These are phyloP conservation scores for Physella acuta DNA, from an alignment of 1,140 invertebrate species.

Conservation along the genomic window DNA sequence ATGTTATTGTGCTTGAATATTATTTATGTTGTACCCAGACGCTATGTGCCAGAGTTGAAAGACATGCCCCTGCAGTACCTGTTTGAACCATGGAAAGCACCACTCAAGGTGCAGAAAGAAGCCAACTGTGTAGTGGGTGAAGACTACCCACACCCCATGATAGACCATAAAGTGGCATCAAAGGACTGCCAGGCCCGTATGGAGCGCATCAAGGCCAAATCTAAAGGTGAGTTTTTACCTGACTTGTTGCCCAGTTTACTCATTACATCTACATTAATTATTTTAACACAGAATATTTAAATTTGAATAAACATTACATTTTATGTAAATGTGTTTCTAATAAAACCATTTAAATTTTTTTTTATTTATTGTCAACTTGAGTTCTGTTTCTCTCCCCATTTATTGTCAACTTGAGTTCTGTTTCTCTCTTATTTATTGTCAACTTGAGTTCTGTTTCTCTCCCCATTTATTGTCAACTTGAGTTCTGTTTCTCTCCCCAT, in stretches of 20 bases:
- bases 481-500: too few relatives aligned
- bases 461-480: too few relatives aligned
- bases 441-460: too few relatives aligned
- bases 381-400: too few relatives aligned
- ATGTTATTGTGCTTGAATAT: too few relatives aligned
- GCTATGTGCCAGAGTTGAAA: slow-evolving; percentile 61
- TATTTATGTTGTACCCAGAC: too few relatives aligned
- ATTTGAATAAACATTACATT: not conserved
- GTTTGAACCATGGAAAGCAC: slow-evolving; percentile 64
- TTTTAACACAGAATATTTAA: not conserved
- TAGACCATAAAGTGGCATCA: slow-evolving; percentile 57
- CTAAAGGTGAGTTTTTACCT: slow-evolving; percentile 23
- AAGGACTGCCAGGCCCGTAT: slow-evolving; percentile 51
- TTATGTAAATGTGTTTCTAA: not conserved
- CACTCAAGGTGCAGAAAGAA: slow-evolving; percentile 56
- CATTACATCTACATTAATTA: not conserved
- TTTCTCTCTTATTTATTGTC: too few relatives aligned
- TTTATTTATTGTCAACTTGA: too few relatives aligned
- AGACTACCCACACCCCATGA: slow-evolving; percentile 62
- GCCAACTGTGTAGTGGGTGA: slow-evolving; percentile 60
- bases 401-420: too few relatives aligned
- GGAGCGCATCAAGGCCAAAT: slow-evolving; percentile 41
- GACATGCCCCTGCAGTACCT: slow-evolving; percentile 60
- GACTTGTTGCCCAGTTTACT: not conserved
- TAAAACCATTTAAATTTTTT: too few relatives aligned